A percentile compares a stretch with the other conserved stretches of the same genome.
These are phyloP conservation scores for Diarsia mendica DNA, from an alignment of 2,888 invertebrate genomes.

Conservation along the genomic window DNA sequence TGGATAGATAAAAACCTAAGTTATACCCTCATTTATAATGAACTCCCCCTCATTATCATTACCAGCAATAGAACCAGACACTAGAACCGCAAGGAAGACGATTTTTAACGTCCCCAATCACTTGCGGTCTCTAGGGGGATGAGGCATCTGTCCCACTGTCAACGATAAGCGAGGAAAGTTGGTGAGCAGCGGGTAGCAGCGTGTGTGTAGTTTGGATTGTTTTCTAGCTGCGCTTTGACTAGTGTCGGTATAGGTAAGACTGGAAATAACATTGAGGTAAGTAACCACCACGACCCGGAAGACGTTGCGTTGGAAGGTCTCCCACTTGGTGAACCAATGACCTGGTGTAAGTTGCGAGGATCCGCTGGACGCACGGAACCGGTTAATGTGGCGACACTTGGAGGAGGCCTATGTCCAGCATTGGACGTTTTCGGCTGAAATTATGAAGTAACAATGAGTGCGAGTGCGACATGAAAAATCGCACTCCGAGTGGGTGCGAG, in stretches of 20 bases:
- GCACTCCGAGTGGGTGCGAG: too few relatives aligned
- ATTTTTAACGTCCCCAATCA: constrained; percentile 28
- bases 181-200: background rate
- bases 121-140: constrained; percentile 33
- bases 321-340: too few relatives aligned
- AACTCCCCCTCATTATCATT: constrained; percentile 25
- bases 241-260: background rate
- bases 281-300: background rate
- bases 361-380: too few relatives aligned
- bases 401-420: too few relatives aligned
- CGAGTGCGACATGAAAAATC: too few relatives aligned
- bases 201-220: background rate
- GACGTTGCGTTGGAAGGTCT: too few relatives aligned
- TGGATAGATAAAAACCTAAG: background rate
- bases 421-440: too few relatives aligned
- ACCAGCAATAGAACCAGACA: constrained; percentile 9
- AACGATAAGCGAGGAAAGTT: background rate
- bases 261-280: background rate
- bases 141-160: background rate
- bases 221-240: background rate
- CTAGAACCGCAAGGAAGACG: constrained; percentile 26
- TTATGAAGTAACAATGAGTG: too few relatives aligned
- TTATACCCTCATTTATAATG: background rate
- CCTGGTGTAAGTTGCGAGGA: too few relatives aligned
- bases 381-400: too few relatives aligned